These are phyloP conservation scores for Penaeus monodon DNA, from an alignment of 2,888 invertebrate species.

Conservation along the genomic window DNA sequence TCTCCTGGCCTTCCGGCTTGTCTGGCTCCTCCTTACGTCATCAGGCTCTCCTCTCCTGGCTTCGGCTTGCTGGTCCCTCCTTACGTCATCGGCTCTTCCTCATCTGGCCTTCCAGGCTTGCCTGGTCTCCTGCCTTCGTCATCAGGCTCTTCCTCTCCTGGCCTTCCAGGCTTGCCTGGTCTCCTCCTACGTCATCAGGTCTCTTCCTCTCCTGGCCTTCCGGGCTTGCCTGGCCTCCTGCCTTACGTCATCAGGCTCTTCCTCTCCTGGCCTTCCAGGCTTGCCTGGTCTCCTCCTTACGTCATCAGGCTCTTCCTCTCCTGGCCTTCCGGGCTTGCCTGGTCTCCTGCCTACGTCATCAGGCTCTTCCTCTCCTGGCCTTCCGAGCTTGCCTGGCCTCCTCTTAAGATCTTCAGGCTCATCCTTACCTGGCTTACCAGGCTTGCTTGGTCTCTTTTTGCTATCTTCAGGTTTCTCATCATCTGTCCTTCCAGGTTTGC, in stretches of 20 bases:
- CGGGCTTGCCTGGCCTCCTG: conserved; percentile 18
- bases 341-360: conserved; percentile 20
- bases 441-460: neutral
- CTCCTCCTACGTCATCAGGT: no score
- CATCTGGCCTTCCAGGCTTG: no score
- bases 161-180: no score
- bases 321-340: neutral
- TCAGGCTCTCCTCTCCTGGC: no score
- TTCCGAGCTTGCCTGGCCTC: neutral
- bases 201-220: no score
- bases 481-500: neutral
- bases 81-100: no score
- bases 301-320: conserved; percentile 14
- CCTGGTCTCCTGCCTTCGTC: no score
- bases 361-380: conserved; percentile 22
- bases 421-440: neutral
- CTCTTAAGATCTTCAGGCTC: conserved; percentile 1
- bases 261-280: conserved; percentile 10
- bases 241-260: conserved; percentile 5
- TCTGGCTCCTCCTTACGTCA: no score
- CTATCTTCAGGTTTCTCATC: conserved; percentile 20
- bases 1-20: no score
- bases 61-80: no score
- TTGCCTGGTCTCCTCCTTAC: conserved; percentile 29
- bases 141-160: no score